Evolutionary conservation across 2,797 vertebrate genomes (phyloP), one percentile per base, ranked within the genome.

Genomic region (Saxicola maurus): DNA sequence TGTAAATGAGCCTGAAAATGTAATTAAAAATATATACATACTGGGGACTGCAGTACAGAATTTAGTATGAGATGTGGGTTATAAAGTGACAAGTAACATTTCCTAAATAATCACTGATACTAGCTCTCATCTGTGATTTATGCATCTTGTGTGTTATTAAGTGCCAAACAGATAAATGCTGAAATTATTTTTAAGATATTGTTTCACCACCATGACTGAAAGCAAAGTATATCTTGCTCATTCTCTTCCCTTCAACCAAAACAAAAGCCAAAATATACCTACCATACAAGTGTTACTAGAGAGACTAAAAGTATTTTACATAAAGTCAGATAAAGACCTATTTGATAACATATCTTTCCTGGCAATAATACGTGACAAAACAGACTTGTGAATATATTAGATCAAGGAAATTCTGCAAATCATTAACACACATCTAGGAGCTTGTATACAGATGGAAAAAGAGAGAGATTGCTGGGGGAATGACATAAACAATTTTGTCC

Each of bases 1-100:
- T 95, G 91, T 76, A 96, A 96, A 95, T 95, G 90, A 96, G 86
- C 87, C 86, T 93, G 93, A 90, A 95, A 95, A 92, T 93, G 93
- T 95, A 94, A 96, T 96, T 95, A 96, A 96, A 94, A 93, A 93
- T 93, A 94, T 88, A 94, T 87, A 94, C 88, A 35, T 88, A 72
- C 69, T 62, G 60, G 67, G 80, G 88, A 27, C 84, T 38, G 67
- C 17, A 85, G 64, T 67, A 61, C 59, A 27, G 86, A 75, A 75
- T 93, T 83, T 61, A 81, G 73, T 40, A 66, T 56, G 87, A 86
- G 81, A 35, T 55, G 73, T 57, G 71, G 87, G 82, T 92, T 85
- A 40, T 38, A 40, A 55, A 82, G 87, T 86, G 94, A 89, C 92
- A 91, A 82, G 76, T 86, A 59, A 86, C 65, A 10, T 82, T 88